phyloP scores from a whole-genome alignment of 2,888 invertebrate species.

The Magallana nippona region DNA sequence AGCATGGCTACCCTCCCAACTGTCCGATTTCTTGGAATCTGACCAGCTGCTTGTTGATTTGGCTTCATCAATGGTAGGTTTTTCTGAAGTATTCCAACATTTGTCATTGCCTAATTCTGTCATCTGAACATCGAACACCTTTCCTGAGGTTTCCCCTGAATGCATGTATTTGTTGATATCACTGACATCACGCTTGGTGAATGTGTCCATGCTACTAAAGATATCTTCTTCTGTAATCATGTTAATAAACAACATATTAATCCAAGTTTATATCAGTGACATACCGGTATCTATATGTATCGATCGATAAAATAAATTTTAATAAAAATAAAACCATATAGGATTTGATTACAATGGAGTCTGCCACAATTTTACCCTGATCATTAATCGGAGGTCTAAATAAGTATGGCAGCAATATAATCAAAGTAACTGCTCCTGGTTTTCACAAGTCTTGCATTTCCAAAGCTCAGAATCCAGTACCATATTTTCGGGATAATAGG shows the following conservation, averaged over 20 bases:
- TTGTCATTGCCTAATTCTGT: not conserved
- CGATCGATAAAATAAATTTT: too few species aligned
- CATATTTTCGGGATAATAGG: too few species aligned
- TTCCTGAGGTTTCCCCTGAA: not conserved
- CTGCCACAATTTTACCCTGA: too few species aligned
- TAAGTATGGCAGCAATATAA: too few species aligned
- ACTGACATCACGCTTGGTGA: conserved; percentile 34
- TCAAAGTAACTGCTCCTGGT: too few species aligned
- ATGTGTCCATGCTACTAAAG: conserved; percentile 60
- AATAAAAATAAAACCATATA: not conserved
- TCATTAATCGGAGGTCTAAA: too few species aligned
- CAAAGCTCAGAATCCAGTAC: too few species aligned
- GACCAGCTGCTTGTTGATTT: not conserved
- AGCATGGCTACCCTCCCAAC: not conserved
- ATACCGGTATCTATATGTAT: not conserved
- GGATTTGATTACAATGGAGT: not conserved
- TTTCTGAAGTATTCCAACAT: not conserved
- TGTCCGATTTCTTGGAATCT: not conserved
- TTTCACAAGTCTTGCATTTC: too few species aligned
- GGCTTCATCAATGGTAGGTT: not conserved
- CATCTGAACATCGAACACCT: not conserved
- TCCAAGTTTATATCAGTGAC: not conserved
- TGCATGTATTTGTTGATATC: conserved; percentile 28
- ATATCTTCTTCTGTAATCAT: conserved; percentile 46
- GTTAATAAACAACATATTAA: not conserved